Evolutionary conservation across 2,113 vertebrate genomes (phyloP).

Genomic region (Ictalurus furcatus): DNA sequence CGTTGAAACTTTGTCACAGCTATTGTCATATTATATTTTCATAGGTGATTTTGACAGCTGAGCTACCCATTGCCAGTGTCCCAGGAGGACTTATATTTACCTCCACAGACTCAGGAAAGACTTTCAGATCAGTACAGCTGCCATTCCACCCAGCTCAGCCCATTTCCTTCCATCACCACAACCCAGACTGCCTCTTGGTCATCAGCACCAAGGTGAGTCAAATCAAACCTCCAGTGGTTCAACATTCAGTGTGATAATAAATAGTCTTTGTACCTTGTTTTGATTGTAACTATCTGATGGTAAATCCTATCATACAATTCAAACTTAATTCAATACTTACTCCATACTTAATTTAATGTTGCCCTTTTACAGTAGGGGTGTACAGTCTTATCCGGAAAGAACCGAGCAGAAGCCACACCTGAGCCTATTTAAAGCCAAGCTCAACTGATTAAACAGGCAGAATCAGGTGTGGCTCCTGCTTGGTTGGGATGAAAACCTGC

Average conservation of each 20-base stretch:
- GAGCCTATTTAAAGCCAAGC: no score
- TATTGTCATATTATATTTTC: background rate
- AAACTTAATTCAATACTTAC: background rate
- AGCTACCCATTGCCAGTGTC: slow-evolving; percentile 60
- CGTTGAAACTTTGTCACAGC: background rate
- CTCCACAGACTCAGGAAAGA: slow-evolving; percentile 71
- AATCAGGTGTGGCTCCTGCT: no score
- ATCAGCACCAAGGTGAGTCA: slow-evolving; percentile 73
- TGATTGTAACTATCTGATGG: background rate
- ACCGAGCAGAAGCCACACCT: no score
- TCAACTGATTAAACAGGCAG: no score
- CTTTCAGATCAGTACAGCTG: slow-evolving; percentile 69
- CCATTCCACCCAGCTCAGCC: slow-evolving; percentile 74
- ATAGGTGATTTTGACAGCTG: slow-evolving; percentile 76
- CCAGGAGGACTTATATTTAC: slow-evolving; percentile 73
- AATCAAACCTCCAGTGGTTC: background rate
- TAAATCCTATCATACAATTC: background rate
- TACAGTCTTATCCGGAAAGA: no score
- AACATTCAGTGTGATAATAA: background rate
- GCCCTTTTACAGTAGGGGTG: background rate
- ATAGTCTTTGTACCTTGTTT: background rate
- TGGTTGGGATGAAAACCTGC: no score
- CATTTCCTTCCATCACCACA: slow-evolving; percentile 74
- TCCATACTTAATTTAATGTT: background rate
- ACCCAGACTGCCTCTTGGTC: slow-evolving; percentile 70